Percentiles rank a stretch among this genome's conserved stretches.
Evolutionary conservation across 2,113 vertebrate genomes (phyloP).

Genomic region (Beaufortia kweichowensis): DNA sequence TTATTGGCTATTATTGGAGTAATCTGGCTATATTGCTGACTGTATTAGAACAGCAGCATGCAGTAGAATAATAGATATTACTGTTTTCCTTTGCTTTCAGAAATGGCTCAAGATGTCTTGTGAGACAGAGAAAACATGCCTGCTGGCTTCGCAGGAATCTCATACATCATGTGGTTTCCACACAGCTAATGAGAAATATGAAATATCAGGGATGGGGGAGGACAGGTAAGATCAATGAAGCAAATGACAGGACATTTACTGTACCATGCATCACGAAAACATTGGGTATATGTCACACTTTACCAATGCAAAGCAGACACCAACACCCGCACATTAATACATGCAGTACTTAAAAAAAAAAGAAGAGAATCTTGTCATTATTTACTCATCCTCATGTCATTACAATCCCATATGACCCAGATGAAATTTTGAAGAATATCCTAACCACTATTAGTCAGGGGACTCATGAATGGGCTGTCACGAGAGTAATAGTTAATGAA

Average conservation of each 20-base stretch:
- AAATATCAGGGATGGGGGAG: conserved; percentile 69
- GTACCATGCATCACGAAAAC: too few species aligned
- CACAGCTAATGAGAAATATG: conserved; percentile 71
- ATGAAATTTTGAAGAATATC: too few species aligned
- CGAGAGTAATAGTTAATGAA: background rate
- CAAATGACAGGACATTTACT: background rate
- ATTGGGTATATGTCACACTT: background rate
- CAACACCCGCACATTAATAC: background rate
- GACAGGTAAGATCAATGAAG: conserved; percentile 67
- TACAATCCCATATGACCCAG: too few species aligned
- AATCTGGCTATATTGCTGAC: background rate
- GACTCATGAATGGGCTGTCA: too few species aligned
- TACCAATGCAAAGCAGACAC: background rate
- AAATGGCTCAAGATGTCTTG: conserved; percentile 75
- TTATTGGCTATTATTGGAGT: background rate
- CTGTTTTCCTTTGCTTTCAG: conserved; percentile 48
- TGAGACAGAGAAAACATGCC: conserved; percentile 67
- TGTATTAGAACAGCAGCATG: background rate
- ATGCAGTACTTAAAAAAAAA: background rate
- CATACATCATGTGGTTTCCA: conserved; percentile 70
- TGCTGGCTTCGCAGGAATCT: conserved; percentile 66
- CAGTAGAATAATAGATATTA: background rate
- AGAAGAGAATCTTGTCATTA: too few species aligned
- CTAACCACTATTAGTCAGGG: too few species aligned
- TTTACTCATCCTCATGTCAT: too few species aligned